Percentiles rank a stretch among this genome's conserved stretches.
phyloP scores from a whole-genome alignment of 2,113 vertebrate genomes.

The Megalops atlanticus region DNA sequence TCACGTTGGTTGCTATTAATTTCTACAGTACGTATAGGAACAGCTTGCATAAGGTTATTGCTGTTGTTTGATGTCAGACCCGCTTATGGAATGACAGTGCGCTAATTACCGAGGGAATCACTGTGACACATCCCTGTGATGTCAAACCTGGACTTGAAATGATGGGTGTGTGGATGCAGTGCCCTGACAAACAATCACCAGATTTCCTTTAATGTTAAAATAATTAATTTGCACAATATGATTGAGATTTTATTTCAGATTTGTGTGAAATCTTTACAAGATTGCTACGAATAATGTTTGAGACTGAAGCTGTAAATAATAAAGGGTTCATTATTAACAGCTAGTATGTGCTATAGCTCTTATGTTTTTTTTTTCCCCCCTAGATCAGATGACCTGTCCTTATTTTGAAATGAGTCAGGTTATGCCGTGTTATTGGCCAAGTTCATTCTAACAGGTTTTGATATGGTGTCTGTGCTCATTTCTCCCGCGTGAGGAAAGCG shows the following conservation, averaged over 20 bases:
- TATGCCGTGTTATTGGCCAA: background rate
- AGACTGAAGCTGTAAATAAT: no score
- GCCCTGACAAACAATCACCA: no score
- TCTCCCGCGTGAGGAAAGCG: background rate
- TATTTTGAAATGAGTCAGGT: constrained; percentile 1
- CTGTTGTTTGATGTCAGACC: constrained; percentile 53
- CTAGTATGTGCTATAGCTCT: background rate
- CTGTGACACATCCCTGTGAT: constrained; percentile 50
- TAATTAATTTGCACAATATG: no score
- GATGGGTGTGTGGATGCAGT: no score
- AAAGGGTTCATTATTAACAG: no score
- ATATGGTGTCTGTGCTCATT: background rate
- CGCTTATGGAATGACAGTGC: constrained; percentile 33
- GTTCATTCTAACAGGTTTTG: background rate
- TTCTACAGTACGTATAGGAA: constrained; percentile 36
- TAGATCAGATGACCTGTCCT: background rate
- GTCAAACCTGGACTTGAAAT: constrained; percentile 45
- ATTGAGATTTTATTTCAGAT: no score
- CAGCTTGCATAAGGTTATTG: constrained; percentile 20
- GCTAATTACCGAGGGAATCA: constrained; percentile 47
- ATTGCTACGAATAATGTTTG: no score
- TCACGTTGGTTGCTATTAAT: constrained; percentile 36
- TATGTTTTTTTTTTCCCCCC: background rate
- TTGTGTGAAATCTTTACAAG: no score
- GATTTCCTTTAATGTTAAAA: no score